Percentiles rank a stretch among this genome's conserved stretches.
Evolutionary conservation across 2,888 invertebrate species (phyloP).

Genomic region (Myathropa florea): DNA sequence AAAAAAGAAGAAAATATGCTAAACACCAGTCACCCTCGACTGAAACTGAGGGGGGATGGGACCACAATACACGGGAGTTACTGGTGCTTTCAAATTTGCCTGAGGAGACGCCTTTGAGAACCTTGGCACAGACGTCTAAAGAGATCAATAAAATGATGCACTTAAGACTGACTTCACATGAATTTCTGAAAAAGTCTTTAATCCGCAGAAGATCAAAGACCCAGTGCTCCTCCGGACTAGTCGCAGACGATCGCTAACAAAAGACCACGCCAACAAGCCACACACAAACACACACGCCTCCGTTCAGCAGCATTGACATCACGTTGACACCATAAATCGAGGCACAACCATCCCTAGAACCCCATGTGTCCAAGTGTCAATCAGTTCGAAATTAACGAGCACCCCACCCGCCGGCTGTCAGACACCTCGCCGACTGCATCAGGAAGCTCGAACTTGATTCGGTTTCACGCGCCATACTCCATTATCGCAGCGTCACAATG

Average conservation of each 20-base stretch:
- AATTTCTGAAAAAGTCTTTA: no score
- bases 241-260: no score
- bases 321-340: background rate
- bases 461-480: background rate
- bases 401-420: background rate
- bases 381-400: slow-evolving; percentile 25
- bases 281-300: background rate
- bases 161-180: no score
- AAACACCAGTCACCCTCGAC: background rate
- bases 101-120: no score
- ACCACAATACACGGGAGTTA: no score
- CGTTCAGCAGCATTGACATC: background rate
- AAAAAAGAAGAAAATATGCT: background rate
- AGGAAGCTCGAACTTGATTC: slow-evolving; percentile 56
- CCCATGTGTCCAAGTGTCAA: background rate
- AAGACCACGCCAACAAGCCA: no score
- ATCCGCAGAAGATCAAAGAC: no score
- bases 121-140: no score
- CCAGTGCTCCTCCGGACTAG: no score
- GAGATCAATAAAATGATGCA: no score
- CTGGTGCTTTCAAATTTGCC: no score
- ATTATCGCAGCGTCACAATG: slow-evolving; percentile 51
- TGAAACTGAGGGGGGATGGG: no score
- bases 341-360: background rate
- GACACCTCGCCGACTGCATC: slow-evolving; percentile 16